Evolutionary conservation across 2,113 vertebrate species (phyloP), one percentile per base, ranked within the genome.

Genomic region (Gobius niger): DNA sequence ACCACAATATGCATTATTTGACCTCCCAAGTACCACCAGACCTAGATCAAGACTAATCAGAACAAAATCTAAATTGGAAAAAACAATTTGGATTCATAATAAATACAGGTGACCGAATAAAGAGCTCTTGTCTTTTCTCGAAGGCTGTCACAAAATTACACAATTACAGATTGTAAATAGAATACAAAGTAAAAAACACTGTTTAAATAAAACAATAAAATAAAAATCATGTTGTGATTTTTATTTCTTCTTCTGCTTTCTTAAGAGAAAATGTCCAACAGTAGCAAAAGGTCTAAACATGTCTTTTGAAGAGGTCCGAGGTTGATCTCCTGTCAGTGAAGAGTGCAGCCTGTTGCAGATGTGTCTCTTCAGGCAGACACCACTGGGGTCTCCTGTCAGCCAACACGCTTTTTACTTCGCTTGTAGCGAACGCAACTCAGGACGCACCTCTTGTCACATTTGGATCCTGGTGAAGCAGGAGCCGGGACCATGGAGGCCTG

Each of bases 401-500:
- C 72, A 8, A 87, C 80, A 18, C 85, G 90, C 69, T 91, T 93
- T 10, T 92, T 72, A 47, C 69, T 84, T 63, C 90, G 88, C 68
- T 90, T 91, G 71, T 75, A 85, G 9, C 90, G 85, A 34, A 89
- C 67, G 40, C 89, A 90, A 63, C 83, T 73, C 0, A 82, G 81
- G 44, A 86, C n/a, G 15, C 90, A 91, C 11, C 78, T 87, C 78
- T 64, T 93, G 34, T 93, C 90, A 1, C 80, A 65, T 72, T 70
- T 87, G 52, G 44, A 19, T 7, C 63, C 61, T 0, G 88, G 90
- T 1, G 88, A 84, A 2, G 51, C 68, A 0, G 86, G 84, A 7
- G 72, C 54, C 0, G 85, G 76, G 44, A 73, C 56, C 5, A 79
- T 49, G 7, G 79, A 73, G 0, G 65, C 77, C 70, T 87, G 93